These are phyloP conservation scores for Poecilia latipinna DNA, from an alignment of 2,113 vertebrate species.

Conservation along the genomic window DNA sequence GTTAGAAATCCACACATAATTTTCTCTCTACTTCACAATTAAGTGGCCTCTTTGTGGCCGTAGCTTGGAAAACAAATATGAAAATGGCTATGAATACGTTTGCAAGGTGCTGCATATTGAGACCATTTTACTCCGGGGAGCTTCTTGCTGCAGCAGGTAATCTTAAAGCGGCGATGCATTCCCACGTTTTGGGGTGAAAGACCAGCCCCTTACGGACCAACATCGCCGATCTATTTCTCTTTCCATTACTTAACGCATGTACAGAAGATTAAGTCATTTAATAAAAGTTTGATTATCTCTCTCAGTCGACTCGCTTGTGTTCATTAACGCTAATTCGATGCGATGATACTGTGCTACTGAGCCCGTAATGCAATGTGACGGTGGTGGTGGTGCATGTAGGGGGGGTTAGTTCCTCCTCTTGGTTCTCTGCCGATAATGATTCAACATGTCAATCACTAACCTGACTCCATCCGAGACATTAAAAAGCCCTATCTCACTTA, in stretches of 20 bases:
- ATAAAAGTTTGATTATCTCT: constrained; percentile 83
- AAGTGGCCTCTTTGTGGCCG: no score
- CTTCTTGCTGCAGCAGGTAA: constrained; percentile 20
- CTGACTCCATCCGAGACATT: constrained; percentile 28
- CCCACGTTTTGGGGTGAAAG: constrained; percentile 27
- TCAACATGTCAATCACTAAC: constrained; percentile 62
- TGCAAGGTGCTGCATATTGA: not conserved
- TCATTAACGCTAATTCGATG: constrained; percentile 75
- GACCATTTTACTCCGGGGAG: constrained; percentile 16
- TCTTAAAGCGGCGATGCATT: constrained; percentile 17
- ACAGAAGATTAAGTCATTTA: constrained; percentile 82
- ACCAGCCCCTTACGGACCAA: constrained; percentile 24
- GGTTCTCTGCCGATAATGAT: constrained; percentile 32
- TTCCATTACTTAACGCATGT: constrained; percentile 75
- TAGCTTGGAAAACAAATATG: no score
- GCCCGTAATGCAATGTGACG: constrained; percentile 69
- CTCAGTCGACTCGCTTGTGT: constrained; percentile 68
- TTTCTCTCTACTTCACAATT: not conserved
- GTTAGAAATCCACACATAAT: not conserved
- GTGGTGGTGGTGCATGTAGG: constrained; percentile 21
- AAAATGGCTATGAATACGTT: not conserved
- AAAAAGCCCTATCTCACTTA: constrained; percentile 11
- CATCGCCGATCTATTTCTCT: constrained; percentile 43
- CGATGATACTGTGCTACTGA: constrained; percentile 60
- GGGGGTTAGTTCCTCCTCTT: constrained; percentile 35